These are phyloP conservation scores for Diarsia mendica DNA, from an alignment of 2,888 invertebrate genomes.

Conservation along the genomic window DNA sequence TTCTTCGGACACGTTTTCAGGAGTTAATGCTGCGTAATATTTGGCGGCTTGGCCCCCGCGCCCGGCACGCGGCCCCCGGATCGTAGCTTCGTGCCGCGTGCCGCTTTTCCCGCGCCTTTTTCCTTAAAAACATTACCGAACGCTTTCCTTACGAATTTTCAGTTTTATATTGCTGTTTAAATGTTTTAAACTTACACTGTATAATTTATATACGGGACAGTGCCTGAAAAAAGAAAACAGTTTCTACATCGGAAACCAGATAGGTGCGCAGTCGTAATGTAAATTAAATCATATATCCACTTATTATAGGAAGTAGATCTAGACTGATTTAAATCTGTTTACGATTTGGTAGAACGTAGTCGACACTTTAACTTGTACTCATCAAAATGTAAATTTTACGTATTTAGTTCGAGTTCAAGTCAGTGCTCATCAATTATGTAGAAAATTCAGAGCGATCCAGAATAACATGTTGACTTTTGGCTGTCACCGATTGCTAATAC, in stretches of 20 bases:
- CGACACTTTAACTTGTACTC: constrained; percentile 47
- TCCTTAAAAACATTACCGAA: constrained; percentile 19
- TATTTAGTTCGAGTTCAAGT: constrained; percentile 83
- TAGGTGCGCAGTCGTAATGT: constrained; percentile 32
- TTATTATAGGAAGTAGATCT: constrained; percentile 43
- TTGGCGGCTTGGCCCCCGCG: constrained; percentile 81
- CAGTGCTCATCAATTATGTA: constrained; percentile 74
- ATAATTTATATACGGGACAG: background rate
- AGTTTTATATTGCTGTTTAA: background rate
- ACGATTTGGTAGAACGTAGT: constrained; percentile 35
- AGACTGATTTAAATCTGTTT: constrained; percentile 46
- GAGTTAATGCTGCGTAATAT: constrained; percentile 88
- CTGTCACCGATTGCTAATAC: constrained; percentile 30
- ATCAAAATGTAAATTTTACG: constrained; percentile 78
- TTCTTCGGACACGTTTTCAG: constrained; percentile 90
- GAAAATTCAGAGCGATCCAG: constrained; percentile 74
- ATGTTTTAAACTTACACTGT: background rate
- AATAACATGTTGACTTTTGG: constrained; percentile 64
- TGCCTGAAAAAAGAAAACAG: background rate
- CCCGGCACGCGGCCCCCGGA: constrained; percentile 70
- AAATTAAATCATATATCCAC: constrained; percentile 9
- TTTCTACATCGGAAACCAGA: constrained; percentile 39
- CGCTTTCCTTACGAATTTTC: constrained; percentile 3
- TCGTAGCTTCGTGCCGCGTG: constrained; percentile 66
- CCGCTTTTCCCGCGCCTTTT: constrained; percentile 56